phyloP scores from a whole-genome alignment of 2,797 vertebrate genomes.

The Melanotaenia maccullochi region DNA sequence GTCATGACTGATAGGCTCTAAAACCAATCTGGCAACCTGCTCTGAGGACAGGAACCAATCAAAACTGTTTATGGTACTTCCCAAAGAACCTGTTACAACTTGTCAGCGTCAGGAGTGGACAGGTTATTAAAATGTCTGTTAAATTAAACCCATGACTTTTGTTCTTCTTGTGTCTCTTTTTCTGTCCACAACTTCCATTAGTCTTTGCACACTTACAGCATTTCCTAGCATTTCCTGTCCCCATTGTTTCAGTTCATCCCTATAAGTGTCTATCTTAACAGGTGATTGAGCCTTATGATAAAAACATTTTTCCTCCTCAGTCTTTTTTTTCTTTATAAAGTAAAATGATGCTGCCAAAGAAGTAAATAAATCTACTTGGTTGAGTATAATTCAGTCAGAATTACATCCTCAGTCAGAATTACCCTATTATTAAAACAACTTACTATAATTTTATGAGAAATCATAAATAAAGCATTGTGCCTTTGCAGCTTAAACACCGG shows the following conservation, averaged over 20 bases:
- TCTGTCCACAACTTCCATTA: slow-evolving; percentile 11
- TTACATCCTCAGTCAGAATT: not conserved
- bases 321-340: slow-evolving; percentile 8
- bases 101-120: slow-evolving; percentile 74
- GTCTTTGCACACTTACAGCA: slow-evolving; percentile 11
- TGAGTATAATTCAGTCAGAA: not conserved
- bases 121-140: slow-evolving; percentile 21
- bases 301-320: not conserved
- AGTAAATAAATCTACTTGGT: slow-evolving; percentile 31
- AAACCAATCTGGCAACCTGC: slow-evolving; percentile 53
- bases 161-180: slow-evolving; percentile 16
- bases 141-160: slow-evolving; percentile 32
- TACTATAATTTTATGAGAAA: not conserved
- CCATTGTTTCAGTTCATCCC: slow-evolving; percentile 26
- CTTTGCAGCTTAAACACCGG: slow-evolving; percentile 11
- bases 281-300: slow-evolving; percentile 35
- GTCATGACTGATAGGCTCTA: slow-evolving; percentile 72
- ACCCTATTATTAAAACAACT: slow-evolving; percentile 13
- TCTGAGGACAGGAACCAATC: slow-evolving; percentile 50
- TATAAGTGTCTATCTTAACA: slow-evolving; percentile 63
- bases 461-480: not conserved
- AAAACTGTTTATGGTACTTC: slow-evolving; percentile 38
- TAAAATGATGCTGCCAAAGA: slow-evolving; percentile 22
- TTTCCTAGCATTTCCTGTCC: slow-evolving; percentile 15
- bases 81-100: slow-evolving; percentile 42